Base-by-base conservation (phyloP, 2,888 invertebrate species). In the Nasonia oneida region DNA sequence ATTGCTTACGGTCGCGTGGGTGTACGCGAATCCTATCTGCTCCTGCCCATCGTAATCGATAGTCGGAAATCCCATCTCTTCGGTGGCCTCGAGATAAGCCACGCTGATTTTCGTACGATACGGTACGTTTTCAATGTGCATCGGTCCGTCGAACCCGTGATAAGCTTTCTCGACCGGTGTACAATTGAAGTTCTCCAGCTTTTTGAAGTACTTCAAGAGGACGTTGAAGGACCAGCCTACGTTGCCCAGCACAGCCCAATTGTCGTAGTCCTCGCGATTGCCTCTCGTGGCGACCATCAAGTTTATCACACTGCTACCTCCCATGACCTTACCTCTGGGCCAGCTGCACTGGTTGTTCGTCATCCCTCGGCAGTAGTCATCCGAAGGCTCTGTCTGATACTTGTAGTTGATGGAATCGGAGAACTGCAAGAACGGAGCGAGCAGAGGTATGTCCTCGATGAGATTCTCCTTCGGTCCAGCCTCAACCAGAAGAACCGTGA, bases 201-300 rank as follows among this genome's bases (percentile, higher is more conserved):
- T 79, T 42, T 70, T 79, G 42, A 79, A 79, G 33, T 70, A 79
- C 18, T 67, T 47, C 18, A 79, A 12, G 3, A 79, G 23, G 47
- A 18, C 18, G 4, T 70, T 23, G 29, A 29, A 79, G 8, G 29
- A n/a, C 79, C 79, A 79, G 8, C 67, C 33, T 0, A n/a, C 64
- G 67, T 79, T 53, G 5, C 47, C 70, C 29, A 53, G 39, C 1
- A 15, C 39, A 3, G 57, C 18, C 98, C 98, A 98, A 5, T 94
- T 93, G 90, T 97, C 96, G 91, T 96, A 98, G 90, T 98, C 97
- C 5, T 94, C 93, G 0, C 94, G 94, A 89, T 96, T 95, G 18
- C 97, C 97, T 87, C 97, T 94, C 0, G 96, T 96, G 90, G 96
- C 97, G 90, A 96, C 95, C 97, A 98, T 97, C 89, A 96, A 96